These are phyloP conservation scores for Rhysida immarginata DNA, from an alignment of 1,140 invertebrate species.

Conservation along the genomic window DNA sequence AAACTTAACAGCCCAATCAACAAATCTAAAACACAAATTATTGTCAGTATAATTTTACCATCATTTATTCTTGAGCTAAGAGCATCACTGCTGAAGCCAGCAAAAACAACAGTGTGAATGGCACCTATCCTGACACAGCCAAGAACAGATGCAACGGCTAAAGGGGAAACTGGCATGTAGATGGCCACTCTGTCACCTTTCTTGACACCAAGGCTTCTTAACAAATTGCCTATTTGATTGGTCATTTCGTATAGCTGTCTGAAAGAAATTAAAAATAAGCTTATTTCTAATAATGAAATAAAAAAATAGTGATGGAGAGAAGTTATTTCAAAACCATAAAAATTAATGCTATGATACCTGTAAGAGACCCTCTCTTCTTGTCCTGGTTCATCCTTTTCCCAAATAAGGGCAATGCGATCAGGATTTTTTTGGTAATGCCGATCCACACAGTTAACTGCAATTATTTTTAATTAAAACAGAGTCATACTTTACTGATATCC, in stretches of 20 bases:
- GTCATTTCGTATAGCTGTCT: slow-evolving; percentile 27
- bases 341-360: too few relatives aligned
- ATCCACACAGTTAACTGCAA: slow-evolving; percentile 39
- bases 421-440: slow-evolving; percentile 30
- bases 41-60: slow-evolving; percentile 27
- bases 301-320: too few relatives aligned
- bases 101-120: slow-evolving; percentile 42
- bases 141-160: slow-evolving; percentile 34
- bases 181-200: slow-evolving; percentile 38
- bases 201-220: slow-evolving; percentile 30
- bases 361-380: slow-evolving; percentile 32
- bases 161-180: slow-evolving; percentile 36
- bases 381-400: slow-evolving; percentile 40
- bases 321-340: too few relatives aligned
- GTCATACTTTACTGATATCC: too few relatives aligned
- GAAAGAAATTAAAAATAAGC: neutral
- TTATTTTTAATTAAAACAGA: too few relatives aligned
- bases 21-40: too few relatives aligned
- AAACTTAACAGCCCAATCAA: slow-evolving; percentile 1
- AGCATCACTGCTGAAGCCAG: slow-evolving; percentile 41
- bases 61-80: slow-evolving; percentile 37
- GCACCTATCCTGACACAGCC: slow-evolving; percentile 38
- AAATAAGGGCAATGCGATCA: slow-evolving; percentile 34
- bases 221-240: slow-evolving; percentile 31
- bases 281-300: neutral